Percentiles rank a stretch among this genome's conserved stretches.
Conservation (phyloP, 2,113 vertebrate species). For the Mustelus asterias region DNA sequence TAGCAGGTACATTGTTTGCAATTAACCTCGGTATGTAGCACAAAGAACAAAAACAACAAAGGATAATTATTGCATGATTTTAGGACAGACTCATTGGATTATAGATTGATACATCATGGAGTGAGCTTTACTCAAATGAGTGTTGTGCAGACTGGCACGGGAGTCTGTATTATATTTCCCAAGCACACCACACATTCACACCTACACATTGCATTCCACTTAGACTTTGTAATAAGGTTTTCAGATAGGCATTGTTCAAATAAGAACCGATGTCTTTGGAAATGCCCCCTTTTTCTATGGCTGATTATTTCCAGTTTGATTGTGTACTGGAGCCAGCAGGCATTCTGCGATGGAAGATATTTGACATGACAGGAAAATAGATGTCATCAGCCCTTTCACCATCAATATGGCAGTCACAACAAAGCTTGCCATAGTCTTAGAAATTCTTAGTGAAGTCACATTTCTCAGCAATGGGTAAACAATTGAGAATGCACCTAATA, state of each 20-base stretch:
- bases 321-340: conserved; percentile 4
- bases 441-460: not conserved
- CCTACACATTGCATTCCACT: not conserved
- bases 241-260: conserved; percentile 7
- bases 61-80: not conserved
- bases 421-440: not conserved
- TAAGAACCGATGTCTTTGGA: conserved; percentile 20
- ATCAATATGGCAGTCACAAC: conserved; percentile 25
- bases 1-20: not conserved
- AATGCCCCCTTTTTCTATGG: not conserved
- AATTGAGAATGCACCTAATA: not conserved
- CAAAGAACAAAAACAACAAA: not conserved
- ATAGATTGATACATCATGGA: not conserved
- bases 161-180: not conserved
- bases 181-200: not conserved
- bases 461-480: not conserved
- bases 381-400: conserved; percentile 15
- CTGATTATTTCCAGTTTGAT: conserved; percentile 6
- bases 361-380: conserved; percentile 28
- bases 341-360: not conserved
- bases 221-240: not conserved
- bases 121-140: not conserved
- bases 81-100: not conserved
- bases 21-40: not conserved
- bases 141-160: not conserved